phyloP scores from a whole-genome alignment of 2,797 vertebrate species.

The Poeciliopsis paucimaculata region DNA sequence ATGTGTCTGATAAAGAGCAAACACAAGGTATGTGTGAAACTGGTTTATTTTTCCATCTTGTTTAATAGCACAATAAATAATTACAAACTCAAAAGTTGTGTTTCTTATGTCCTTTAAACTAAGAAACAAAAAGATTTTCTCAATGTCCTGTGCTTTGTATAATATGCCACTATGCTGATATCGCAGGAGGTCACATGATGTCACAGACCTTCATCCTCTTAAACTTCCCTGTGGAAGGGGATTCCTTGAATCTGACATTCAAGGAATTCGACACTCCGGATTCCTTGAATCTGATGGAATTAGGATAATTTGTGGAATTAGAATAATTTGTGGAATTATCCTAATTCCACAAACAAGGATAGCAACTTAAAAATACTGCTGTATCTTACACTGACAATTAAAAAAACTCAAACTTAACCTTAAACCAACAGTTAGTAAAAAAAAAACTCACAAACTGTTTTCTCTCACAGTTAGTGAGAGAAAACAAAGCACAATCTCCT shows the following conservation, averaged over 20 bases:
- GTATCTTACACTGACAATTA: constrained; percentile 5
- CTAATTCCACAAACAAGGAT: constrained; percentile 11
- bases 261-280: too few species aligned
- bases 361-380: constrained; percentile 17
- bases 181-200: constrained; percentile 33
- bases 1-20: constrained; percentile 7
- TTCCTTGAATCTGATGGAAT: too few species aligned
- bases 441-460: too few species aligned
- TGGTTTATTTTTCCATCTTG: constrained; percentile 11
- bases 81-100: constrained; percentile 1
- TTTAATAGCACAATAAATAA: constrained; percentile 33
- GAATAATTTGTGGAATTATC: too few species aligned
- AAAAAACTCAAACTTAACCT: neutral
- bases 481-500: neutral
- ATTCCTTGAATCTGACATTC: constrained; percentile 19
- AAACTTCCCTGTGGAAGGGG: constrained; percentile 26
- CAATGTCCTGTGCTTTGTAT: neutral
- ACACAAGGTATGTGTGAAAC: neutral
- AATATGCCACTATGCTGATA: constrained; percentile 8
- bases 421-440: too few species aligned
- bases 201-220: constrained; percentile 23
- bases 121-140: constrained; percentile 1
- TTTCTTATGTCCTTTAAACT: neutral
- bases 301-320: too few species aligned
- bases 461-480: neutral